Base-by-base conservation (phyloP, 2,888 invertebrate genomes). In the Esperia sulphurella region DNA sequence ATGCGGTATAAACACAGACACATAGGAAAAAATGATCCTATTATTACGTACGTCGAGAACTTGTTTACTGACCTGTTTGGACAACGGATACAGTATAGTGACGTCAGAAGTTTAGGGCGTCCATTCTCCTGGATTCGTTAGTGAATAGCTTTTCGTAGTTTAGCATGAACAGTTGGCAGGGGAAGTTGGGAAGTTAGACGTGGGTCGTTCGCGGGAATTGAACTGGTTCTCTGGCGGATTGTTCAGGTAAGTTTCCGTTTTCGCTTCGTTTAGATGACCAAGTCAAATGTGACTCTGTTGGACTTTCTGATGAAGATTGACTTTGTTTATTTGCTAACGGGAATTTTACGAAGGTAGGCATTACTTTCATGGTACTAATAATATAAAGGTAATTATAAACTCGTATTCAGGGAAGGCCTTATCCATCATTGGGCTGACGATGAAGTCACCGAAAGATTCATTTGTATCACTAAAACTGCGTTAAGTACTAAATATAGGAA, bases 81-180 rank as follows among this genome's bases (percentile, higher is more conserved):
- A 21, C 21, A 21, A 2, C 21, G 35, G n/a, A 35, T 35, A n/a
- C 10, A 35, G n/a, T 29, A 39, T 39, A 39, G 50, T 50, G 48
- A 54, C 53, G 54, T 59, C 63, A 58, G 46, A 59, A 62, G 57
- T 61, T 63, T 49, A 55, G 49, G 52, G 39, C 39, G n/a, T 57
- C 54, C 53, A 49, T 48, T 53, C 51, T n/a, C 50, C 48, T 51
- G 43, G 51, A 58, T 58, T 62, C 60, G 58, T 58, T 64, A 62
- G 59, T 58, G 54, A 58, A 64, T 58, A 64, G 57, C 52, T 52
- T 61, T 62, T 55, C 21, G 21, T 21, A 53, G 43, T 46, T 43
- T 33, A 45, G 37, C 44, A 45, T 50, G 52, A 41, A 28, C 41
- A 41, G 41, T 14, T 40, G 40, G 10, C 38, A 44, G 44, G 46